phyloP scores from a whole-genome alignment of 2,888 invertebrate genomes.

The Macrophya annulata region DNA sequence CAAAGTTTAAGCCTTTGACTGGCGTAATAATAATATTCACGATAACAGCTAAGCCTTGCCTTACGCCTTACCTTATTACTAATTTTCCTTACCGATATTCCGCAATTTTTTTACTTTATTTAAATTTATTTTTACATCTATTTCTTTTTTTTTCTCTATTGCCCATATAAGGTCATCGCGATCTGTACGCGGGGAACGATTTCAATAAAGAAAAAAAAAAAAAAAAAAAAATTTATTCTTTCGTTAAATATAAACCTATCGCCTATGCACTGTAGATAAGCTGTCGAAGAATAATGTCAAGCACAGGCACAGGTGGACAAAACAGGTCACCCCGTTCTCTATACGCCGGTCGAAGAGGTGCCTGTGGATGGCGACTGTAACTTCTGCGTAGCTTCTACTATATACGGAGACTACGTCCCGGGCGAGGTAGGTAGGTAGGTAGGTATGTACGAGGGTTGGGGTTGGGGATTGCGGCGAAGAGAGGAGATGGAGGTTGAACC shows the following conservation, averaged over 20 bases:
- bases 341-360: constrained; percentile 9
- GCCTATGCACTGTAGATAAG: constrained; percentile 6
- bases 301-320: constrained; percentile 38
- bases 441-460: background rate
- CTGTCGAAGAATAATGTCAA: constrained; percentile 39
- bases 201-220: background rate
- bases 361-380: constrained; percentile 41
- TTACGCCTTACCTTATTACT: background rate
- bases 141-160: background rate
- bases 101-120: background rate
- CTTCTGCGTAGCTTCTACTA: constrained; percentile 48
- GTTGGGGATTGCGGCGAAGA: constrained; percentile 43
- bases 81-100: background rate
- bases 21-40: constrained; percentile 21
- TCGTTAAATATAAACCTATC: background rate
- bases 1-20: constrained; percentile 34
- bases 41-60: background rate
- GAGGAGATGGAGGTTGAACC: constrained; percentile 40
- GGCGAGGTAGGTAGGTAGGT: constrained; percentile 7
- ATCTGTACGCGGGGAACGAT: background rate
- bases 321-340: background rate
- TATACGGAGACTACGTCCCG: constrained; percentile 32
- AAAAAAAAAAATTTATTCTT: too few species aligned
- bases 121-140: background rate
- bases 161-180: background rate